phyloP scores from a whole-genome alignment of 2,113 vertebrate genomes.

The Erinaceus europaeus region DNA sequence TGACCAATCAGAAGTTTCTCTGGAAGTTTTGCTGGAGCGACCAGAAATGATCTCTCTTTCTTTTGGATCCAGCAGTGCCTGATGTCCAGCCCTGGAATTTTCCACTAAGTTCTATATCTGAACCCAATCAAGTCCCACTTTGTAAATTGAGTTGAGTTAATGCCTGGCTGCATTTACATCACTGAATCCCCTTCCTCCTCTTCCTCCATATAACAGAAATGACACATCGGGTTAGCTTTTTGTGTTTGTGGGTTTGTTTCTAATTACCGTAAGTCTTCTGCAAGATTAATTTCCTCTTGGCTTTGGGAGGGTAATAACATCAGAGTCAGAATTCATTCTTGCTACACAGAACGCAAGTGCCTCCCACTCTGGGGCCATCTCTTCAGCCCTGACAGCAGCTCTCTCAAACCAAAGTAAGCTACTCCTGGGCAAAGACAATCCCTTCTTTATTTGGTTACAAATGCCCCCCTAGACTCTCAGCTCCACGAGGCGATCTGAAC shows the following conservation, averaged over 20 bases:
- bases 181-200: not conserved
- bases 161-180: not conserved
- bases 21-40: not conserved
- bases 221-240: not conserved
- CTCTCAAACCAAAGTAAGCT: too few species aligned
- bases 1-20: not conserved
- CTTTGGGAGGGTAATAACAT: not conserved
- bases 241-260: not conserved
- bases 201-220: not conserved
- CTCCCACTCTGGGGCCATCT: not conserved
- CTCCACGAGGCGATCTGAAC: not conserved
- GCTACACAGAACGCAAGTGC: not conserved
- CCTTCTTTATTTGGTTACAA: not conserved
- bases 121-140: not conserved
- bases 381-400: too few species aligned
- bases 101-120: not conserved
- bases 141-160: not conserved
- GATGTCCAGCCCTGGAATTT: not conserved
- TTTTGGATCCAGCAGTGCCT: not conserved
- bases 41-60: not conserved
- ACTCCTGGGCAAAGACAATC: not conserved
- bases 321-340: not conserved
- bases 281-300: constrained; percentile 1
- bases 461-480: not conserved
- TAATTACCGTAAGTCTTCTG: not conserved